Evolutionary conservation across 1,140 invertebrate species (phyloP).

Genomic region (Eupristina koningsbergeri): DNA sequence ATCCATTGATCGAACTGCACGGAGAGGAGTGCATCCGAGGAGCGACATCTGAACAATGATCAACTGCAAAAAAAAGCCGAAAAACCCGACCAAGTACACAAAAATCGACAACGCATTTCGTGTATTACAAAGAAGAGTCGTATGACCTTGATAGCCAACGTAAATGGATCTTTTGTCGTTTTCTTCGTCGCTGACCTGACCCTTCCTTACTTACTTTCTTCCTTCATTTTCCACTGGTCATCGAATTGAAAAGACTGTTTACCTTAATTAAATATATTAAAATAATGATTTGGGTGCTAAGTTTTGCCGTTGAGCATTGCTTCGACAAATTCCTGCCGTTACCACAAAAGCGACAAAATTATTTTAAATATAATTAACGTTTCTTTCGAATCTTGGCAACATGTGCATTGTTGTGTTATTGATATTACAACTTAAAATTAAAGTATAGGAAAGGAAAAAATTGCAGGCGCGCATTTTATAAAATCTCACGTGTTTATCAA

Average conservation of each 20-base stretch:
- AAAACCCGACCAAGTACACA: slow-evolving; percentile 13
- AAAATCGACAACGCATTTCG: background rate
- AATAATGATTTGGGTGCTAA: too few relatives aligned
- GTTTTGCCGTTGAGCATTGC: too few relatives aligned
- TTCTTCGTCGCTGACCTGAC: background rate
- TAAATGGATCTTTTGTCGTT: slow-evolving; percentile 38
- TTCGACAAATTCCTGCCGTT: too few relatives aligned
- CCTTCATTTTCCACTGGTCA: background rate
- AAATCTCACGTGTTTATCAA: background rate
- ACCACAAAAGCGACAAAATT: too few relatives aligned
- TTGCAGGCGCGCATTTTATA: background rate
- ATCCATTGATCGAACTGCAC: background rate
- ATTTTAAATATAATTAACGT: too few relatives aligned
- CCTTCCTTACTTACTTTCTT: background rate
- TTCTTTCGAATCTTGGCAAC: too few relatives aligned
- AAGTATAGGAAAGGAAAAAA: background rate
- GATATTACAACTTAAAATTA: too few relatives aligned
- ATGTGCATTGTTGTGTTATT: too few relatives aligned
- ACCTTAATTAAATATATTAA: too few relatives aligned
- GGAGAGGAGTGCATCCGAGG: background rate
- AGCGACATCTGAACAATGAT: background rate
- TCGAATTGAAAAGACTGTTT: background rate
- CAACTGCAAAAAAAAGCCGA: background rate
- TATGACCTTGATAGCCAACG: slow-evolving; percentile 24
- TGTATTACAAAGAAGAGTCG: background rate